Conservation (phyloP, 2,888 invertebrate species). For the Microplitis deprimator region DNA sequence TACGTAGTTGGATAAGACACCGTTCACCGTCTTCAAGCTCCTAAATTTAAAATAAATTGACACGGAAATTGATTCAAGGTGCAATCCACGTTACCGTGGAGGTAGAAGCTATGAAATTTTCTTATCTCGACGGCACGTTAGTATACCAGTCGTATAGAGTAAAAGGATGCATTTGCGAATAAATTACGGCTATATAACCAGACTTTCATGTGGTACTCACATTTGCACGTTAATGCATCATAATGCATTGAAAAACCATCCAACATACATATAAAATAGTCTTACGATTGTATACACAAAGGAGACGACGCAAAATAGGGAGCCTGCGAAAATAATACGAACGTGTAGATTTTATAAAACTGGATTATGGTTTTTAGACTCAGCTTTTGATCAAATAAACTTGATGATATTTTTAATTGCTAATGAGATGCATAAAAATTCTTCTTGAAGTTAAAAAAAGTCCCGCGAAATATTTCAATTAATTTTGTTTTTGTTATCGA, state of each 20-base stretch:
- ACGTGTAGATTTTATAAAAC: neutral
- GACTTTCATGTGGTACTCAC: neutral
- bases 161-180: conserved; percentile 9
- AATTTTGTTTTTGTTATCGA: neutral
- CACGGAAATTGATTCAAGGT: conserved; percentile 28
- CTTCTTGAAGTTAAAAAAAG: neutral
- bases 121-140: neutral
- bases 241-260: neutral
- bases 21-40: conserved; percentile 4
- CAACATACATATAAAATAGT: conserved; percentile 10
- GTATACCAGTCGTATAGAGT: neutral
- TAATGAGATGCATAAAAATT: neutral
- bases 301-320: neutral
- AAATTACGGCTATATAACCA: neutral
- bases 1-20: conserved; percentile 12
- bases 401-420: neutral
- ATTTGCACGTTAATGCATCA: neutral
- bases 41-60: conserved; percentile 30
- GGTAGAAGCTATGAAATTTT: conserved; percentile 5
- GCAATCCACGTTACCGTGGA: neutral
- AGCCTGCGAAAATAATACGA: neutral
- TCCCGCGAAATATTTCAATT: neutral
- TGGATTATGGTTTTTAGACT: neutral
- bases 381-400: neutral
- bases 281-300: neutral